Percentiles rank a stretch among this genome's conserved stretches.
Conservation (phyloP, 2,113 vertebrate species). For the Rhinoptilus africanus region DNA sequence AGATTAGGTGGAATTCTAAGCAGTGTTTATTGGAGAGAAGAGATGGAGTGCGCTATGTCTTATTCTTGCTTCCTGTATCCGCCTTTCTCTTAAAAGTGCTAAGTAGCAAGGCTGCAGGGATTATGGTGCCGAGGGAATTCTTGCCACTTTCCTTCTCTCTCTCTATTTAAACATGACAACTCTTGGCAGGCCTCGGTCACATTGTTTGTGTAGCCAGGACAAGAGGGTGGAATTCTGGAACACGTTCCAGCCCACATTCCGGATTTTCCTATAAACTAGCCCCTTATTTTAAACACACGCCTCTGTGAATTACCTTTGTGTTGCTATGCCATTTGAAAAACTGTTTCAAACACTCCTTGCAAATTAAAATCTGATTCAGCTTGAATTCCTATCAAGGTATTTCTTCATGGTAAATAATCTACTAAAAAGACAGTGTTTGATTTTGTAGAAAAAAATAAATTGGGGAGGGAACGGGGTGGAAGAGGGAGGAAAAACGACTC, state of each 20-base stretch:
- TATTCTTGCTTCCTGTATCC: conserved; percentile 31
- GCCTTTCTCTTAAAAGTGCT: conserved; percentile 20
- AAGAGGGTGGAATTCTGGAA: conserved; percentile 67
- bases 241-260: conserved; percentile 60
- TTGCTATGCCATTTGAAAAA: conserved; percentile 51
- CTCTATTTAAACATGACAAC: conserved; percentile 58
- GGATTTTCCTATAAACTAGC: conserved; percentile 64
- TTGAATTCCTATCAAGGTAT: conserved; percentile 10
- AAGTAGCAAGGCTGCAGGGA: conserved; percentile 38
- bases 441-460: not conserved
- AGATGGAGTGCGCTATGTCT: conserved; percentile 33
- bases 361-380: conserved; percentile 40
- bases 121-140: conserved; percentile 47
- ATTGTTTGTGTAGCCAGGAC: conserved; percentile 68
- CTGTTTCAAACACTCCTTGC: conserved; percentile 13
- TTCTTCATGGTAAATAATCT: conserved; percentile 24
- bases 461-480: not conserved
- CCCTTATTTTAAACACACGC: conserved; percentile 59
- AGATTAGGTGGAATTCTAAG: conserved; percentile 13
- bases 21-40: conserved; percentile 28
- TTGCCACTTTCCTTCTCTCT: conserved; percentile 57
- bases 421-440: not conserved
- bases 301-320: conserved; percentile 59
- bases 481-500: not conserved
- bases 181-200: conserved; percentile 54